phyloP scores from a whole-genome alignment of 2,888 invertebrate genomes.

The Entomobrya multifasciata region DNA sequence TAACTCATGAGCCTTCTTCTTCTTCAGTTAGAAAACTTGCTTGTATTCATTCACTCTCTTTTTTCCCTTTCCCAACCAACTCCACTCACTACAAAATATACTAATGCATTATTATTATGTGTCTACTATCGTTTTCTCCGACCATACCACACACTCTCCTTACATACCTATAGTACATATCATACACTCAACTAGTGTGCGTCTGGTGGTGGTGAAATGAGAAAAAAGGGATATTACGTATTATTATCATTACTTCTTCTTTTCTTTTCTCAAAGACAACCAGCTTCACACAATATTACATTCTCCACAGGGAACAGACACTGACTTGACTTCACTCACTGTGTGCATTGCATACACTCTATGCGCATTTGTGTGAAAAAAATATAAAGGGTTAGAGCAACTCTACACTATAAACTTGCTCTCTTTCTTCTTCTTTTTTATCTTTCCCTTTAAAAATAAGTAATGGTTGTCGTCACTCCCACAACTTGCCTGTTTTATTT shows the following conservation, averaged over 20 bases:
- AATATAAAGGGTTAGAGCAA: no score
- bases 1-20: not conserved
- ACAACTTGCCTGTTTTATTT: slow-evolving; percentile 22
- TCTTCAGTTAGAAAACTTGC: not conserved
- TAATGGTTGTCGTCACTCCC: slow-evolving; percentile 39
- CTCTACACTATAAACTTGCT: not conserved
- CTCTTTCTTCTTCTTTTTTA: no score
- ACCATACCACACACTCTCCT: no score
- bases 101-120: not conserved
- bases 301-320: not conserved
- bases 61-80: no score
- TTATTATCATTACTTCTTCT: slow-evolving; percentile 1
- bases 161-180: no score
- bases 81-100: no score
- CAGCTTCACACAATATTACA: slow-evolving; percentile 14
- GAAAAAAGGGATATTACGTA: not conserved
- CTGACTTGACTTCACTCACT: not conserved
- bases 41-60: no score
- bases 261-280: not conserved
- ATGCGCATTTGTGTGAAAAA: no score
- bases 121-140: not conserved
- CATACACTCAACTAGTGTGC: no score
- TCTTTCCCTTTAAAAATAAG: slow-evolving; percentile 35
- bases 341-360: not conserved
- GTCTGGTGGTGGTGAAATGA: not conserved